Conservation (phyloP, 1,140 invertebrate genomes). For the Chymomyza costata region DNA sequence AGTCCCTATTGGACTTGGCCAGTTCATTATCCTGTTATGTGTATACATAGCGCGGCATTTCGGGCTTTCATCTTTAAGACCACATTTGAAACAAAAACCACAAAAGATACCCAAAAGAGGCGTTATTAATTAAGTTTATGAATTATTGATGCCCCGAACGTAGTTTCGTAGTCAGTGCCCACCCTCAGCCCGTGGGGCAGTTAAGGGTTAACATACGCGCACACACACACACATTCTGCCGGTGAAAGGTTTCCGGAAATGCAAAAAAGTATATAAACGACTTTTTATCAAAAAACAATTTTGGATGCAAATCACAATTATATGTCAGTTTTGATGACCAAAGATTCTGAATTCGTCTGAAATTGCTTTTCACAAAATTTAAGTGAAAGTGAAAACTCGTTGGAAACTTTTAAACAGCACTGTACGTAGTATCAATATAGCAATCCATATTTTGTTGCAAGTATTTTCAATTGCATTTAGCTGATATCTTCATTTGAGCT, state of each 20-base stretch:
- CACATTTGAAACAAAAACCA: slow-evolving; percentile 45
- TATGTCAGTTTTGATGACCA: not conserved
- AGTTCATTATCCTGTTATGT: slow-evolving; percentile 62
- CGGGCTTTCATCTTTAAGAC: slow-evolving; percentile 51
- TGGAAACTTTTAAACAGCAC: too few species aligned
- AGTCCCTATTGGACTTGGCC: not conserved
- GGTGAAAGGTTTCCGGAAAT: too few species aligned
- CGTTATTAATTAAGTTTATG: slow-evolving; percentile 74
- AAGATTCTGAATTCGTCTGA: not conserved
- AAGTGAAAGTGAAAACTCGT: slow-evolving; percentile 14
- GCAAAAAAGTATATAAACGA: too few species aligned
- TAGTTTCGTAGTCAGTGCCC: not conserved
- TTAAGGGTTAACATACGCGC: too few species aligned
- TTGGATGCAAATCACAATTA: too few species aligned
- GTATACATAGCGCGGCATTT: slow-evolving; percentile 41
- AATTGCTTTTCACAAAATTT: not conserved
- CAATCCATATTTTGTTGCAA: too few species aligned
- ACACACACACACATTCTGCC: too few species aligned
- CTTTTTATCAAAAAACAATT: too few species aligned
- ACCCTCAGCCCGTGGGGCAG: not conserved
- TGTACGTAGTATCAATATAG: too few species aligned
- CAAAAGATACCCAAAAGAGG: slow-evolving; percentile 11
- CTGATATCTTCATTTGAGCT: not conserved
- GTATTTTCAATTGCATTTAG: not conserved
- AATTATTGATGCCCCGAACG: slow-evolving; percentile 58